Evolutionary conservation across 2,888 invertebrate genomes (phyloP).

Genomic region (Drosophila robusta): DNA sequence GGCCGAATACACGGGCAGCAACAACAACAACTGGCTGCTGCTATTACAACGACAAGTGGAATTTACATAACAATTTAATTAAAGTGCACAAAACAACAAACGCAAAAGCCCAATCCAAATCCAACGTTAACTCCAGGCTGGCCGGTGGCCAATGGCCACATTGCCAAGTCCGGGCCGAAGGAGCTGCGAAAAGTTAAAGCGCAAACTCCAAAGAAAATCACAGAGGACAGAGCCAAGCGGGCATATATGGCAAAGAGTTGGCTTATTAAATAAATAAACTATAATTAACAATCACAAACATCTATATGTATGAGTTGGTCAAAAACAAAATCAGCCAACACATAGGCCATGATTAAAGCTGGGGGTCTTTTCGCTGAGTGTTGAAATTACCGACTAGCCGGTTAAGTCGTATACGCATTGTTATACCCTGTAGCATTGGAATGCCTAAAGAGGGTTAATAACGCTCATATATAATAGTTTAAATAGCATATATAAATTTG

Average conservation of each 20-base stretch:
- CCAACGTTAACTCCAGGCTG: constrained; percentile 6
- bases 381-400: constrained; percentile 26
- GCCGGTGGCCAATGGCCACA: constrained; percentile 9
- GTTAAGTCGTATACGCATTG: constrained; percentile 45
- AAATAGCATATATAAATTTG: no score
- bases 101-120: constrained; percentile 19
- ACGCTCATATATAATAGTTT: no score
- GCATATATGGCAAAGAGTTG: constrained; percentile 36
- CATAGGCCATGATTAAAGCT: constrained; percentile 46
- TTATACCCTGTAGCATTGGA: constrained; percentile 11
- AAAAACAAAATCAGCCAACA: constrained; percentile 31
- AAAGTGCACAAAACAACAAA: constrained; percentile 55
- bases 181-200: constrained; percentile 72
- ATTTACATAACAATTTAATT: constrained; percentile 81
- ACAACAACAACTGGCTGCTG: constrained; percentile 23
- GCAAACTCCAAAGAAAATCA: constrained; percentile 34
- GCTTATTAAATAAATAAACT: constrained; percentile 73
- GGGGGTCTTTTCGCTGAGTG: constrained; percentile 29
- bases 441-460: background rate
- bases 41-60: constrained; percentile 68
- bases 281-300: constrained; percentile 60
- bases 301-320: constrained; percentile 28
- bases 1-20: constrained; percentile 25
- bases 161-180: constrained; percentile 42
- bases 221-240: constrained; percentile 5